phyloP scores from a whole-genome alignment of 2,113 vertebrate genomes.

The Sylvietta virens region DNA sequence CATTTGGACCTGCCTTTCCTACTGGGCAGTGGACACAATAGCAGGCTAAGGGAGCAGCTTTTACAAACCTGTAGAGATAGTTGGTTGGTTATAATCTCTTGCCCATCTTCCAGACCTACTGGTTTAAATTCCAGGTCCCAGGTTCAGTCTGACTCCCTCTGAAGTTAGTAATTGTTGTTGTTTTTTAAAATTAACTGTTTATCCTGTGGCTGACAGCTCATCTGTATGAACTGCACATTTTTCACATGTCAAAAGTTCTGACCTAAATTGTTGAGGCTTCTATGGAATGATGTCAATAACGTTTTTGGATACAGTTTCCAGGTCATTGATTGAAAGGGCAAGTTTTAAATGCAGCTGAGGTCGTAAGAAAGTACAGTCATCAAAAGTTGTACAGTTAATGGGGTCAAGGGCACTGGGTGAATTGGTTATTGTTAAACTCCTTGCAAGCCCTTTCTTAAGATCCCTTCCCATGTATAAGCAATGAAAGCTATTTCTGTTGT shows the following conservation, averaged over 20 bases:
- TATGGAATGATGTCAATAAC: neutral
- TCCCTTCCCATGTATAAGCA: neutral
- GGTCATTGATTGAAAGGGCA: neutral
- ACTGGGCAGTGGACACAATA: neutral
- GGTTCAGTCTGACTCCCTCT: neutral
- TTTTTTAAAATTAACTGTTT: accelerated
- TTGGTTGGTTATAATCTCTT: neutral
- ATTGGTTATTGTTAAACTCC: neutral
- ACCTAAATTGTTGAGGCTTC: neutral
- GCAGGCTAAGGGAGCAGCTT: neutral
- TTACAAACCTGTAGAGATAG: neutral
- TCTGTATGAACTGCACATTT: neutral
- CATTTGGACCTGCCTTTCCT: neutral
- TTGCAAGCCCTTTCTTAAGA: neutral
- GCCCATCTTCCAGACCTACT: neutral
- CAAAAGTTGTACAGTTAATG: neutral
- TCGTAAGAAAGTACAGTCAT: neutral
- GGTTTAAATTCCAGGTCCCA: neutral
- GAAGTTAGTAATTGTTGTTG: neutral
- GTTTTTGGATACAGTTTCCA: neutral
- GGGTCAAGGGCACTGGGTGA: neutral
- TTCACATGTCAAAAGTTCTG: neutral
- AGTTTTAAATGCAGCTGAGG: neutral
- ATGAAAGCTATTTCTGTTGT: neutral
- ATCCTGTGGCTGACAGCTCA: neutral